phyloP scores from a whole-genome alignment of 1,140 invertebrate genomes.

The Zaprionus camerounensis region DNA sequence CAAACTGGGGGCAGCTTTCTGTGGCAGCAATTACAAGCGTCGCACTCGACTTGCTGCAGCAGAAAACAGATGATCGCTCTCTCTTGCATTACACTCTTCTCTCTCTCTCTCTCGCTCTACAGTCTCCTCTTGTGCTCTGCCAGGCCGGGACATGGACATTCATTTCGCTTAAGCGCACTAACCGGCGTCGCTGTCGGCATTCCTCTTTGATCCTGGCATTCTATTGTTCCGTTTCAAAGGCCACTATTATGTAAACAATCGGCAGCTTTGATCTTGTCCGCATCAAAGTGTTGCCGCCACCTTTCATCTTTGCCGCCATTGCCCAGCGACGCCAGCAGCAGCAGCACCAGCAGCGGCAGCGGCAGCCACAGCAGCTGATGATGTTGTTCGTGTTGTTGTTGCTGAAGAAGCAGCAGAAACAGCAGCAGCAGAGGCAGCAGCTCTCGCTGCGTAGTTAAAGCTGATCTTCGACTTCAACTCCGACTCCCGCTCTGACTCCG shows the following conservation, averaged over 20 bases:
- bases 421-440: conserved; percentile 35
- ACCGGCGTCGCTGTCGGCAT: conserved; percentile 67
- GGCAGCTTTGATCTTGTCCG: conserved; percentile 84
- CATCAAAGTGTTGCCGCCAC: conserved; percentile 83
- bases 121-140: background rate
- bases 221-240: conserved; percentile 85
- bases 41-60: conserved; percentile 37
- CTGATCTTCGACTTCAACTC: conserved; percentile 23
- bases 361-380: conserved; percentile 41
- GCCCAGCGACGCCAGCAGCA: conserved; percentile 59
- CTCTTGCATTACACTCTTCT: background rate
- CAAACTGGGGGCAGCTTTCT: background rate
- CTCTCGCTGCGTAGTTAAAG: conserved; percentile 71
- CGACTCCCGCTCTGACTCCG: background rate
- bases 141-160: conserved; percentile 69
- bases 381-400: conserved; percentile 26
- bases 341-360: conserved; percentile 55
- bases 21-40: conserved; percentile 46
- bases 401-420: conserved; percentile 34
- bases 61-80: conserved; percentile 34
- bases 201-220: conserved; percentile 84
- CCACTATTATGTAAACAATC: conserved; percentile 85
- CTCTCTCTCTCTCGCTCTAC: background rate
- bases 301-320: conserved; percentile 79
- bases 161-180: conserved; percentile 80